Base-by-base conservation (phyloP, 2,797 vertebrate species). In the Sandelia bainsii region DNA sequence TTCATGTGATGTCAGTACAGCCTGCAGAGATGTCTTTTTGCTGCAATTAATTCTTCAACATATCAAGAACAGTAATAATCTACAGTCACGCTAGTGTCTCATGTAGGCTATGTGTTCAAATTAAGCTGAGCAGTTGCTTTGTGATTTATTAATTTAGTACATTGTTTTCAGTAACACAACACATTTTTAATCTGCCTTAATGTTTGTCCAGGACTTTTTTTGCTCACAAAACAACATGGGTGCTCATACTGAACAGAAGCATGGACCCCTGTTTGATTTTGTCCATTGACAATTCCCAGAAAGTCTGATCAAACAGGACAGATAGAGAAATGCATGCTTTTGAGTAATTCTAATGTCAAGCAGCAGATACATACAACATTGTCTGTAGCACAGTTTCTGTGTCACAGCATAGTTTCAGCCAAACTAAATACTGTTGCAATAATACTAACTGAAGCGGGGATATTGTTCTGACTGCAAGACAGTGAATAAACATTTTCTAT, bases 111-210 rank as follows among this genome's bases (percentile, higher is more conserved):
- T 48, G 25, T 39, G n/a, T 13, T 20, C 19, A 50, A 25, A 13
- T 29, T 54, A 13, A 54, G n/a, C 19, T 56, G 53, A 12, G 53
- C 37, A 57, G 39, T 23, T 8, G 16, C 37, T 17, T 17, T 50
- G n/a, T 27, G 5, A 22, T 23, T 50, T 22, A 40, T 42, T 14
- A 29, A 25, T 56, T 11, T 22, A 34, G 19, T 13, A 22, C 40
- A 42, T 27, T 60, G 9, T 42, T 58, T 56, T 56, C 12, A 61
- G 20, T 67, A 27, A 20, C 29, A 45, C 22, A 44, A 4, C 19
- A 52, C 8, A 3, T 46, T 72, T 72, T 58, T 1, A 49, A 53
- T 73, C 56, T 69, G 50, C 16, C 23, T 57, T 62, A 37, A 46
- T 54, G 37, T 69, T 13, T n/a, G 5, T 19, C 13, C 52, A 46